Evolutionary conservation across 1,140 invertebrate genomes (phyloP).

Genomic region (Diuraphis noxia): DNA sequence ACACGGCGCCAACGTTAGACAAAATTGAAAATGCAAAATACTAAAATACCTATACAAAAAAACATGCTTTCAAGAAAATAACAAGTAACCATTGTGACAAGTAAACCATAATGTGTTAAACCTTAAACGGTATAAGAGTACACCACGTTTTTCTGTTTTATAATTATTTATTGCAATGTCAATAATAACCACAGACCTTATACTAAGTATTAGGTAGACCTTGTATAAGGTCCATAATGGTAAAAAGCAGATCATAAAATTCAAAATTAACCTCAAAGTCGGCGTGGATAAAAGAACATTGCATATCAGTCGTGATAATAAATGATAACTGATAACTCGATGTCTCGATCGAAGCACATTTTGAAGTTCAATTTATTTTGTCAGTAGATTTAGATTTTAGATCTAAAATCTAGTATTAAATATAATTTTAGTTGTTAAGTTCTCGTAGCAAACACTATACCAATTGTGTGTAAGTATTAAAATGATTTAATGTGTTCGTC

Average conservation of each 20-base stretch:
- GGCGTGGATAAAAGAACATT: not conserved
- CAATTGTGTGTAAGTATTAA: conserved; percentile 8
- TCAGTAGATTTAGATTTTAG: not conserved
- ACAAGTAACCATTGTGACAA: no score
- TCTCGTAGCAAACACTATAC: not conserved
- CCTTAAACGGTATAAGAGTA: no score
- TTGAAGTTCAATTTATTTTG: not conserved
- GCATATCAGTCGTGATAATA: not conserved
- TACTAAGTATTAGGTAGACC: no score
- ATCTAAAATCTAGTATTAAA: not conserved
- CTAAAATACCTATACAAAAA: no score
- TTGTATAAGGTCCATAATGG: no score
- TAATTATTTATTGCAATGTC: no score
- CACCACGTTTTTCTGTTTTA: no score
- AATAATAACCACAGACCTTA: no score
- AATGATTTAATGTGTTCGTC: not conserved
- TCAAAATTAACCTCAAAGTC: conserved; percentile 6
- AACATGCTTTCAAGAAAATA: no score
- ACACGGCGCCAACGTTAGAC: no score
- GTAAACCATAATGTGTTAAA: no score
- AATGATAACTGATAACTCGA: not conserved
- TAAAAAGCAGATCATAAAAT: not conserved
- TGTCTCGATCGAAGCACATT: not conserved
- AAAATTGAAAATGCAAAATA: no score
- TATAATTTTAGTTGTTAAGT: not conserved